Conservation (phyloP, 2,797 vertebrate species). For the Halcyon chelicuti region DNA sequence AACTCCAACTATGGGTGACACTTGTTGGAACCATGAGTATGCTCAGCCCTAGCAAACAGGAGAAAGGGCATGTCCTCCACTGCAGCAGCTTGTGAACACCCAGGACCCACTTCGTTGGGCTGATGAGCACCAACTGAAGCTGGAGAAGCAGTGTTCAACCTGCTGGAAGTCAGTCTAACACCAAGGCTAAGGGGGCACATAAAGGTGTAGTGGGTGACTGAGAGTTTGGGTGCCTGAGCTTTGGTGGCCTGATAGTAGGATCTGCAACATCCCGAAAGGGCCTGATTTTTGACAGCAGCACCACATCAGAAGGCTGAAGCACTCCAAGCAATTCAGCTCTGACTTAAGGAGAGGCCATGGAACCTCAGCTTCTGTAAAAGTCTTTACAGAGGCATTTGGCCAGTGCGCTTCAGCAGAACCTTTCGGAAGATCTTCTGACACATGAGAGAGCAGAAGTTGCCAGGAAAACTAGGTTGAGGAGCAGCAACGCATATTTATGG, state of each 20-base stretch:
- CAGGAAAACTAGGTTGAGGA: slow-evolving; percentile 42
- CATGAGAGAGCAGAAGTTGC: slow-evolving; percentile 26
- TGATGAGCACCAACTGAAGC: neutral
- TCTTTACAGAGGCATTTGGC: slow-evolving; percentile 37
- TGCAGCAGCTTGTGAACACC: neutral
- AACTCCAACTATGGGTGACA: fast-evolving
- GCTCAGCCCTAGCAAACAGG: neutral
- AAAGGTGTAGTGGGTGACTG: neutral
- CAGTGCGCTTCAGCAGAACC: neutral
- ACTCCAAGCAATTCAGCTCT: neutral
- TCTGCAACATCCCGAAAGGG: neutral
- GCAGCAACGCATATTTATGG: slow-evolving; percentile 23
- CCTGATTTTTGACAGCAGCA: neutral
- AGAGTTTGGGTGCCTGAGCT: neutral
- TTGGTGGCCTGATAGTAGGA: neutral
- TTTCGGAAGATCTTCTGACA: slow-evolving; percentile 45
- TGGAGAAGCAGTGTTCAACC: neutral
- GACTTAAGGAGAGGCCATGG: neutral
- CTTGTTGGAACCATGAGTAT: fast-evolving
- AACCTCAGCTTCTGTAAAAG: slow-evolving; percentile 42
- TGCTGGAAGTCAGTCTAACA: neutral
- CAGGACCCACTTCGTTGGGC: neutral
- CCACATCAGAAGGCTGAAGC: neutral
- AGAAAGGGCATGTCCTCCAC: neutral
- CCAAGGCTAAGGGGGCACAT: neutral